Evolutionary conservation across 2,888 invertebrate genomes (phyloP), one percentile per base, ranked within the genome.

Genomic region (Heliconius hortense): DNA sequence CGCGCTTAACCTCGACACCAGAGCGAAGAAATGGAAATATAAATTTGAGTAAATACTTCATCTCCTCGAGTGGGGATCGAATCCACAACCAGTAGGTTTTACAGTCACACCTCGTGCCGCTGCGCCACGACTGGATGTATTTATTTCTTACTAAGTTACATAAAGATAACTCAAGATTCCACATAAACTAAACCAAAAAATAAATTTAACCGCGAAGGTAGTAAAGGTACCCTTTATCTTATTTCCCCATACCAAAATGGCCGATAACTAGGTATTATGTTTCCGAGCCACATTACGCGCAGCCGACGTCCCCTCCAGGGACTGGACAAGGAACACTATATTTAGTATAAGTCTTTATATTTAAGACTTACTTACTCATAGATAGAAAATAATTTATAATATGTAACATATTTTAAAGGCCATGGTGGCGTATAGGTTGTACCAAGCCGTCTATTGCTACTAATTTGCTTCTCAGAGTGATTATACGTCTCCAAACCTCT

Each of bases 251-350:
- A 8, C 28, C 24, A 69, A 62, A 68, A 69, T 43, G 62, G 62
- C 48, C 62, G 76, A 73, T 75, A 75, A 31, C 76, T 73, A 48
- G 53, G 64, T 66, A 66, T 75, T 31, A 68, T 72, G 76, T 76
- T 62, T 69, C 67, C 72, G 75, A 72, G 64, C 35, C 72, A 69
- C 69, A 76, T 76, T 73, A 70, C 73, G 64, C 69, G 59, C 59
- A 60, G 35, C 73, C 73, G 53, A 59, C 56, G 48, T 64, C 59
- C 18, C 66, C 76, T 63, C 73, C 35, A 59, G 76, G 48, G 76
- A 73, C 68, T 69, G 68, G 15, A 63, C 60, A 63, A 53, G 48
- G 28, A 62, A 68, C 26, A 73, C n/a, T 31, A 31, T 31, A 31
- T 31, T 31, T 31, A 59, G 24, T 59, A 15, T 69, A 69, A 56